Percentiles rank a stretch among this genome's conserved stretches.
Evolutionary conservation across 2,888 invertebrate genomes (phyloP).

Genomic region (Acleris laterana): DNA sequence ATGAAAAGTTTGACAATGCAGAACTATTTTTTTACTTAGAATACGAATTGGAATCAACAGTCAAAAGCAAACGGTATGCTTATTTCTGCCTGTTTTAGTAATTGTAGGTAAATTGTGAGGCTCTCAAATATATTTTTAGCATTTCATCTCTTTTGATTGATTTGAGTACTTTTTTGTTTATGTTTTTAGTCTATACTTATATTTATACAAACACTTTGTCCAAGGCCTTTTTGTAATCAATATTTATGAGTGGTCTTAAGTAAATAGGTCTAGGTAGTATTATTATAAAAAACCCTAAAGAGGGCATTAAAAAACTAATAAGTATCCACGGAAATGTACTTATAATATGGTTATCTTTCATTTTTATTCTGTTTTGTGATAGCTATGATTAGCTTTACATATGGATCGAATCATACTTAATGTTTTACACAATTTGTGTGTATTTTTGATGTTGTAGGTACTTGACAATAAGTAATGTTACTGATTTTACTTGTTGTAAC

Average conservation of each 20-base stretch:
- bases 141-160: neutral
- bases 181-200: neutral
- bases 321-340: too few species aligned
- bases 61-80: too few species aligned
- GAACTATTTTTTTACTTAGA: too few species aligned
- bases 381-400: too few species aligned
- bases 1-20: too few species aligned
- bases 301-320: too few species aligned
- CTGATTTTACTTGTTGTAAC: neutral
- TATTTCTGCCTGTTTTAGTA: too few species aligned
- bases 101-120: too few species aligned
- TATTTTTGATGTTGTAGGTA: neutral
- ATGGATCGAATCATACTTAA: neutral
- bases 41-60: too few species aligned
- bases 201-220: neutral
- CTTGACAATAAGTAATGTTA: conserved; percentile 16
- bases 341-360: too few species aligned
- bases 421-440: neutral
- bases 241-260: conserved; percentile 7
- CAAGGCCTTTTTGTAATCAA: neutral
- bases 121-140: neutral
- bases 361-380: too few species aligned
- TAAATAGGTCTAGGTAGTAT: conserved; percentile 27
- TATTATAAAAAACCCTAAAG: neutral
- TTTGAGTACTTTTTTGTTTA: neutral